These are phyloP conservation scores for Hemicrepidius hirtus DNA, from an alignment of 2,888 invertebrate genomes.

Conservation along the genomic window DNA sequence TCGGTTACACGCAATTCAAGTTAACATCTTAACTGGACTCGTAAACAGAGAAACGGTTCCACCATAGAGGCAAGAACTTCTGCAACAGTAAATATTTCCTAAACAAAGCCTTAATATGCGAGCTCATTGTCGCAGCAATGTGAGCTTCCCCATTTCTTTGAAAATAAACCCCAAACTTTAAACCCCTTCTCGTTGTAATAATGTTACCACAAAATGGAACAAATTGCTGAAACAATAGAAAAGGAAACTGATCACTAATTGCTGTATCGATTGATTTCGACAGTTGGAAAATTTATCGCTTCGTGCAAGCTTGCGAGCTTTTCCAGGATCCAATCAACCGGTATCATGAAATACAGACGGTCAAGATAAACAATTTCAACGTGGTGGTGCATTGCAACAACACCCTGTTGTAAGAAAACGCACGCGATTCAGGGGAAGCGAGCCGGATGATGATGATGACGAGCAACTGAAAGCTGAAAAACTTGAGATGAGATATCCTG, in stretches of 20 bases:
- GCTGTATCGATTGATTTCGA: conserved; percentile 44
- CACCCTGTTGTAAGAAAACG: conserved; percentile 18
- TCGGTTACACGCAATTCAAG: conserved; percentile 47
- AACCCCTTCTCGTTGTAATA: conserved; percentile 23
- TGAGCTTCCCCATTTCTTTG: conserved; percentile 18
- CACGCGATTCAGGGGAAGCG: conserved; percentile 15
- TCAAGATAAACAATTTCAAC: conserved; percentile 54
- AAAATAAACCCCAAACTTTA: conserved; percentile 34
- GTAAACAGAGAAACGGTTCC: conserved; percentile 42
- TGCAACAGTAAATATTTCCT: conserved; percentile 13
- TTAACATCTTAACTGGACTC: conserved; percentile 49
- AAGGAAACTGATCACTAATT: conserved; percentile 48
- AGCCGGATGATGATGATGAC: conserved; percentile 33
- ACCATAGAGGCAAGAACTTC: conserved; percentile 26
- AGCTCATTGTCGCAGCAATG: conserved; percentile 16
- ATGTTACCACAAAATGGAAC: conserved; percentile 36
- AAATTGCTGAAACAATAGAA: conserved; percentile 47
- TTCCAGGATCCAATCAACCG: conserved; percentile 51
- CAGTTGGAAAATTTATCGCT: conserved; percentile 40
- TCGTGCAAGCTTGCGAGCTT: conserved; percentile 24
- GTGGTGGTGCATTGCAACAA: conserved; percentile 27
- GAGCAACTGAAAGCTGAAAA: conserved; percentile 34
- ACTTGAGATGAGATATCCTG: conserved; percentile 29
- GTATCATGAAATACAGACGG: conserved; percentile 48
- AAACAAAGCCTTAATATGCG: conserved; percentile 21